phyloP scores from a whole-genome alignment of 2,888 invertebrate genomes.

The Tipula helvola region DNA sequence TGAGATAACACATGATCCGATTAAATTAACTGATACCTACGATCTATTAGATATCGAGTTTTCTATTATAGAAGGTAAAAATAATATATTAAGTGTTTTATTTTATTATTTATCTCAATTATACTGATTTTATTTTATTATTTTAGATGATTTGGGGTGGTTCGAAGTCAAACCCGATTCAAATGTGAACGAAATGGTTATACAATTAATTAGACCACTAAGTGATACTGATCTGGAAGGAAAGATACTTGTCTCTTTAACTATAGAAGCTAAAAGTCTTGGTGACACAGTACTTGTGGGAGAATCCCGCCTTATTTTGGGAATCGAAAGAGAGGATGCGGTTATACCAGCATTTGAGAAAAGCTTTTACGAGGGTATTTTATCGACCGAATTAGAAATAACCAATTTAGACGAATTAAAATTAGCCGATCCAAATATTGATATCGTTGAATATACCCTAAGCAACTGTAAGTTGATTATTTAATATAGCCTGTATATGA shows the following conservation, averaged over 20 bases:
- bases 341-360: slow-evolving; percentile 12
- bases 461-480: neutral
- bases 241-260: slow-evolving; percentile 16
- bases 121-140: neutral
- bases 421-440: neutral
- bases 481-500: neutral
- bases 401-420: neutral
- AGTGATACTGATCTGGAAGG: slow-evolving; percentile 15
- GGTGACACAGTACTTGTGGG: neutral
- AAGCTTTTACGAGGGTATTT: neutral
- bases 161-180: neutral
- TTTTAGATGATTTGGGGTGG: neutral
- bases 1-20: neutral
- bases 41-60: slow-evolving; percentile 17
- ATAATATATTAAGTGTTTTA: neutral
- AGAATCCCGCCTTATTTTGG: slow-evolving; percentile 16
- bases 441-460: neutral
- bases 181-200: slow-evolving; percentile 14
- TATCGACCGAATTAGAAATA: neutral
- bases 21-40: slow-evolving; percentile 16
- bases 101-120: neutral
- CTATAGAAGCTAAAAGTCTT: slow-evolving; percentile 16
- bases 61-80: slow-evolving; percentile 13
- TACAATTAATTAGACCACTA: slow-evolving; percentile 13
- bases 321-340: slow-evolving; percentile 17